phyloP scores from a whole-genome alignment of 2,113 vertebrate genomes.

The Prolemur simus region DNA sequence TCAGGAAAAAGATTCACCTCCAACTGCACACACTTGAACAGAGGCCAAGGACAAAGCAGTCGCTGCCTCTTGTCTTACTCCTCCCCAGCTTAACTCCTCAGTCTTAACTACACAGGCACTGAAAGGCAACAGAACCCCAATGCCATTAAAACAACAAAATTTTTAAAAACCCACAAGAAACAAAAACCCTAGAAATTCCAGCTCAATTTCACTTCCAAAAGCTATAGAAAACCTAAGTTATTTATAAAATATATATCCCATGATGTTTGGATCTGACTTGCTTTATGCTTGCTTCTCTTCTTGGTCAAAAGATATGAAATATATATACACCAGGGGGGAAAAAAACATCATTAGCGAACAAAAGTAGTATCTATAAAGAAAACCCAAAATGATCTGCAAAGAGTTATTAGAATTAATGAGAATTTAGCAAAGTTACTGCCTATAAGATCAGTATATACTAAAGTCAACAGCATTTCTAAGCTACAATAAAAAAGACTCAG shows the following conservation, averaged over 20 bases:
- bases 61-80: neutral
- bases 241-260: neutral
- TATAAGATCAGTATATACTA: neutral
- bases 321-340: neutral
- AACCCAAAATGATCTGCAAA: neutral
- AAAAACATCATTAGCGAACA: neutral
- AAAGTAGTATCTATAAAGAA: neutral
- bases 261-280: neutral
- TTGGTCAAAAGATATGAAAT: constrained; percentile 23
- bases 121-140: neutral
- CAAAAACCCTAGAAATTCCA: neutral
- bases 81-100: neutral
- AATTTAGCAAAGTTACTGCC: neutral
- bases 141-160: neutral
- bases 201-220: neutral
- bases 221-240: constrained; percentile 8
- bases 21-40: neutral
- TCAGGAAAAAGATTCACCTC: neutral
- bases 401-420: neutral
- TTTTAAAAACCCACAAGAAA: neutral
- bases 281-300: neutral
- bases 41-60: neutral
- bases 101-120: neutral
- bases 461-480: neutral
- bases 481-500: constrained; percentile 1